These are phyloP conservation scores for Seira ritae DNA, from an alignment of 2,888 invertebrate species.

Conservation along the genomic window DNA sequence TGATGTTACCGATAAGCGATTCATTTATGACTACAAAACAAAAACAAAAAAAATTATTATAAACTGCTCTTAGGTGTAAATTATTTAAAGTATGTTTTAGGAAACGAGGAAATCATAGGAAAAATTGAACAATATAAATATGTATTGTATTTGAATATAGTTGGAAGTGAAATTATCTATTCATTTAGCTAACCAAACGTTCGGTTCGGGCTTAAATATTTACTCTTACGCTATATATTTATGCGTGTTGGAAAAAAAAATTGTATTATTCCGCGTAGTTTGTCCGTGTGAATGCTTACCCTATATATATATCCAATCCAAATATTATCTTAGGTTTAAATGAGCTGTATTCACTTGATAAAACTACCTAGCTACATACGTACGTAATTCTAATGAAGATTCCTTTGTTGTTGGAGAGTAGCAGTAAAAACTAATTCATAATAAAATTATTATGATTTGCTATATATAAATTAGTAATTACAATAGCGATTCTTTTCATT, in stretches of 20 bases:
- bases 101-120: not conserved
- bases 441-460: not conserved
- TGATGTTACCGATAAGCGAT: not conserved
- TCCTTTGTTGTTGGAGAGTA: not conserved
- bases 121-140: not conserved
- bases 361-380: no score
- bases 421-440: not conserved
- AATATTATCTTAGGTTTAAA: not conserved
- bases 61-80: not conserved
- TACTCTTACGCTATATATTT: no score
- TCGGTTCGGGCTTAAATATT: no score
- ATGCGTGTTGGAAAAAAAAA: no score
- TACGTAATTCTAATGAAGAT: slow-evolving; percentile 1
- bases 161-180: no score
- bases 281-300: no score
- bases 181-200: no score
- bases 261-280: no score
- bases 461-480: not conserved
- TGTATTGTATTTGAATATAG: no score
- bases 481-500: not conserved
- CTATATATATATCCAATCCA: not conserved
- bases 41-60: not conserved
- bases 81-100: not conserved
- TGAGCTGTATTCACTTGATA: not conserved
- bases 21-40: not conserved